phyloP scores from a whole-genome alignment of 2,113 vertebrate genomes.

The Thalassarche chlororhynchos region DNA sequence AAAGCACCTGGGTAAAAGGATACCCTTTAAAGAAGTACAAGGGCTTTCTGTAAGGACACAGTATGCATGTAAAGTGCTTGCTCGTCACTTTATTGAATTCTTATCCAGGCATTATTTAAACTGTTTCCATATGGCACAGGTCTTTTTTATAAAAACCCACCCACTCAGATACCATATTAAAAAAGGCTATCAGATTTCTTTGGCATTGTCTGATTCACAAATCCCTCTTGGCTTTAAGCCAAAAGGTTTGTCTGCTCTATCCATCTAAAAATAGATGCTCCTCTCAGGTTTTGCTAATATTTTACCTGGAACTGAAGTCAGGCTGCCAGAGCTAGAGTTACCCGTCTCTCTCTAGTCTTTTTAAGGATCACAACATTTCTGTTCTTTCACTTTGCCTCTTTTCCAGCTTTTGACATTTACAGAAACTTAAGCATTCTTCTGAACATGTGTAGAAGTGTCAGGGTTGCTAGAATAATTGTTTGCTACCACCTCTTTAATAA shows the following conservation, averaged over 20 bases:
- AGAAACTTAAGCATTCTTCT: not conserved
- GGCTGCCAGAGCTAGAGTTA: conserved; percentile 31
- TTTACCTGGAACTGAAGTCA: conserved; percentile 68
- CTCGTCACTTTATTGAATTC: not conserved
- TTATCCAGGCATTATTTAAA: not conserved
- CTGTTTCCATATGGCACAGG: not conserved
- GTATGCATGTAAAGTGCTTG: not conserved
- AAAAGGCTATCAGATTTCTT: conserved; percentile 9
- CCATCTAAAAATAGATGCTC: conserved; percentile 57
- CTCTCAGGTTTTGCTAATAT: conserved; percentile 58
- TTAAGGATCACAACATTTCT: not conserved
- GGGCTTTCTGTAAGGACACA: not conserved
- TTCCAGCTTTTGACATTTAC: not conserved
- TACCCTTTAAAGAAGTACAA: not conserved
- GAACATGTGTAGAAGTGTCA: not conserved
- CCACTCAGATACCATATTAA: conserved; percentile 37
- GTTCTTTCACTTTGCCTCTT: not conserved
- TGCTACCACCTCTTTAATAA: not conserved
- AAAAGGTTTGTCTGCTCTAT: not conserved
- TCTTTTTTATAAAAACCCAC: conserved; percentile 24
- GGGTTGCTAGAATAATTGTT: not conserved
- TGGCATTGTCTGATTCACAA: conserved; percentile 27
- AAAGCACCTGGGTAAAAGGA: not conserved
- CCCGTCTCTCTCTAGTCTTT: not conserved
- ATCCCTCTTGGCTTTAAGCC: conserved; percentile 26